A percentile compares a stretch with the other conserved stretches of the same genome.
phyloP scores from a whole-genome alignment of 1,140 invertebrate genomes.

The Macrobrachium nipponense region DNA sequence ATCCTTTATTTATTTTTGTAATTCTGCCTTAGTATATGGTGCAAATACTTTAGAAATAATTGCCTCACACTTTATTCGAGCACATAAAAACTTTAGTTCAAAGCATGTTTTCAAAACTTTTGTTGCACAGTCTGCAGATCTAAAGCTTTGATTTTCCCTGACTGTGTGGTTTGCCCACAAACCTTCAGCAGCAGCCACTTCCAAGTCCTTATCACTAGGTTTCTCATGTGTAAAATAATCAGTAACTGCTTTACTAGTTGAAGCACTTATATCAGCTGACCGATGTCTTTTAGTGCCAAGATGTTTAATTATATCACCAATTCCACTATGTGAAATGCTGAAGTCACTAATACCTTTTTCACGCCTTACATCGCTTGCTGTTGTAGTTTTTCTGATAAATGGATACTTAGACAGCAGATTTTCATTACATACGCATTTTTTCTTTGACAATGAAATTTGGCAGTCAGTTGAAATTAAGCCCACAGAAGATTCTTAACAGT shows the following conservation, averaged over 20 bases:
- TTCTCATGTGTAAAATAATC: too few species aligned
- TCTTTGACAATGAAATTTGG: too few species aligned
- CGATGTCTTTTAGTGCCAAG: constrained; percentile 9
- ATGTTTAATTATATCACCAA: constrained; percentile 21
- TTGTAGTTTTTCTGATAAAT: constrained; percentile 6
- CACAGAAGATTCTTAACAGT: too few species aligned
- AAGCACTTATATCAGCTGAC: constrained; percentile 16
- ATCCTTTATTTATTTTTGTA: too few species aligned
- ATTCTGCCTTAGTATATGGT: constrained; percentile 2
- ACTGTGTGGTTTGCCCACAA: too few species aligned
- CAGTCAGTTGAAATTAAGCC: too few species aligned
- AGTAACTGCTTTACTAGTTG: too few species aligned
- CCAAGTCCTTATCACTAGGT: constrained; percentile 9
- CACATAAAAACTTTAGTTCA: constrained; percentile 11
- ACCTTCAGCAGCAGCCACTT: too few species aligned
- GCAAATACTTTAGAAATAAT: constrained; percentile 10
- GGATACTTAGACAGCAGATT: background rate
- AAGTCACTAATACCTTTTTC: constrained; percentile 14
- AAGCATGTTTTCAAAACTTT: constrained; percentile 9
- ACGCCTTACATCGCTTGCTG: constrained; percentile 1
- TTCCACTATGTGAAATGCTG: constrained; percentile 13
- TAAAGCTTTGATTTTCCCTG: too few species aligned
- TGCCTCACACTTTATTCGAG: constrained; percentile 15
- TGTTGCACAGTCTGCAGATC: constrained; percentile 13
- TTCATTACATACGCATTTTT: constrained; percentile 14